These are phyloP conservation scores for Cryptocephalus moraei DNA, from an alignment of 2,888 invertebrate species.

Conservation along the genomic window DNA sequence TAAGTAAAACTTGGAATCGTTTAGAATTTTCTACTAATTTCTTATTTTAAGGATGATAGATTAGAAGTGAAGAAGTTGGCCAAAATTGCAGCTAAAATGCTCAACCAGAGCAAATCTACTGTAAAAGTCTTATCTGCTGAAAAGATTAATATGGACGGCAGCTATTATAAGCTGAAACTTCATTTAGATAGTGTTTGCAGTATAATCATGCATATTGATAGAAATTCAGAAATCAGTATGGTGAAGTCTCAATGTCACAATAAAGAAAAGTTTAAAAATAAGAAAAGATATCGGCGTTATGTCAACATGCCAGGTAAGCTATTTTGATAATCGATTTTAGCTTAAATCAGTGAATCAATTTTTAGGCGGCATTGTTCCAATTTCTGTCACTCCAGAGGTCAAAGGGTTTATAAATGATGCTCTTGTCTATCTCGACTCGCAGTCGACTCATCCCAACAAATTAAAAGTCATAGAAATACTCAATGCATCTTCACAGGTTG, in stretches of 20 bases:
- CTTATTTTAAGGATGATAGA: conserved; percentile 2
- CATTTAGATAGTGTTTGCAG: conserved; percentile 45
- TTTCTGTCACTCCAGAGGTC: conserved; percentile 27
- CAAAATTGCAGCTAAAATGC: conserved; percentile 35
- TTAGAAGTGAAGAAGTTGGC: conserved; percentile 28
- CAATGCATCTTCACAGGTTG: conserved; percentile 42
- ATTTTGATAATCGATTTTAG: too few species aligned
- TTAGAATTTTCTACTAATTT: neutral
- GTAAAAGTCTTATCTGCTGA: conserved; percentile 39
- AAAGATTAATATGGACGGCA: conserved; percentile 29
- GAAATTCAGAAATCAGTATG: conserved; percentile 37
- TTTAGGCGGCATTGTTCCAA: conserved; percentile 3
- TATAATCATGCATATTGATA: conserved; percentile 35
- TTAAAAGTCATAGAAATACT: conserved; percentile 35
- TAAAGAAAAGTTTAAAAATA: neutral
- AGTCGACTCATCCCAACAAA: conserved; percentile 26
- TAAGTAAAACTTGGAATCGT: neutral
- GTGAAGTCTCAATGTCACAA: conserved; percentile 42
- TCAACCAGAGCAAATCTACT: conserved; percentile 37
- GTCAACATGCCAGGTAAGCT: neutral
- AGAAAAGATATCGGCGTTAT: neutral
- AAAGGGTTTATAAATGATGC: conserved; percentile 27
- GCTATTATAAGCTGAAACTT: conserved; percentile 35
- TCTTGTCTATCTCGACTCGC: conserved; percentile 35
- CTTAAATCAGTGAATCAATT: neutral